Evolutionary conservation across 2,888 invertebrate species (phyloP).

Genomic region (Heliconius hortense): DNA sequence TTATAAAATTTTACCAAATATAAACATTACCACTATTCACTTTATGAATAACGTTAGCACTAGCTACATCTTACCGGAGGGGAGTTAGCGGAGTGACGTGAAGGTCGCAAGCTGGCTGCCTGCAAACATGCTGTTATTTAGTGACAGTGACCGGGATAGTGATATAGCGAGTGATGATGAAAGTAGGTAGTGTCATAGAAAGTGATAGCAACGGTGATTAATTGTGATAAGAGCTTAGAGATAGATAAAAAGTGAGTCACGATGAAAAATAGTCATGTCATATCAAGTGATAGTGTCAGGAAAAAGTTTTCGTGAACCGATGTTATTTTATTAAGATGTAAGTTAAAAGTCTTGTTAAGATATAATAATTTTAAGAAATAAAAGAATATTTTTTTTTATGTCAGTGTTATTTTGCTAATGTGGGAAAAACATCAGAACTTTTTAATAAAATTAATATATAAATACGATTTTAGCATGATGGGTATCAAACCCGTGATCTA

Average conservation of each 20-base stretch:
- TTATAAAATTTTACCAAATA: background rate
- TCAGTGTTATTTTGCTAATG: background rate
- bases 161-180: background rate
- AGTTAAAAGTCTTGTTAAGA: too few relatives aligned
- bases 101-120: slow-evolving; percentile 69
- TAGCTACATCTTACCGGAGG: slow-evolving; percentile 52
- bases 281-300: too few relatives aligned
- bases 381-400: too few relatives aligned
- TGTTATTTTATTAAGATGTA: too few relatives aligned
- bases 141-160: slow-evolving; percentile 1
- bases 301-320: too few relatives aligned
- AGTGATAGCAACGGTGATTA: background rate
- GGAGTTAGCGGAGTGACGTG: slow-evolving; percentile 66
- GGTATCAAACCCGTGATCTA: background rate
- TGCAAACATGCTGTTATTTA: slow-evolving; percentile 59
- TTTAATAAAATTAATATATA: too few relatives aligned
- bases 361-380: too few relatives aligned
- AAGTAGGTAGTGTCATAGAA: background rate
- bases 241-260: background rate
- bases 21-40: background rate
- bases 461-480: background rate
- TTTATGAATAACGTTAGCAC: background rate
- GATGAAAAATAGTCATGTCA: too few relatives aligned
- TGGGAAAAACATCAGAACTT: background rate
- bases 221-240: background rate